Evolutionary conservation across 2,888 invertebrate genomes (phyloP), one percentile per base, ranked within the genome.

Genomic region (Drosophila monieri): DNA sequence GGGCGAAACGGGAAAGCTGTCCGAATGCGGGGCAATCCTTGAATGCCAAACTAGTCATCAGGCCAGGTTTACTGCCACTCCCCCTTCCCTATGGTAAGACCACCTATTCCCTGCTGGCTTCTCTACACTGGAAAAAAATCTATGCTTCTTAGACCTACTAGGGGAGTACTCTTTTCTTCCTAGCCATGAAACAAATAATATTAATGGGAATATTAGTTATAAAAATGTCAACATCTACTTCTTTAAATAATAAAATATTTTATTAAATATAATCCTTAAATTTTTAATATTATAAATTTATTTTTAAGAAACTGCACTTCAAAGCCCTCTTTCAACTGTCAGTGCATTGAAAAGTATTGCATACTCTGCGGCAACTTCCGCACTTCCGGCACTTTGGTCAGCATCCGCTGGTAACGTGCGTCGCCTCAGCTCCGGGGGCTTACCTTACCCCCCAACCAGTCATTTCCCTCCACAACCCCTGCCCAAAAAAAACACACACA

Each of bases 301-400:
- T n/a, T n/a, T n/a, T n/a, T n/a, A 8, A 3, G 9, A 27, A 9
- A 27, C 27, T 27, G 8, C 9, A 2, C 27, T 27, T 27, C 1
- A 27, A 27, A 27, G 8, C n/a, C n/a, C 12, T 4, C n/a, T 35
- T 35, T 32, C 3, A n/a, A 35, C 12, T 56, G 25, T 23, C 41
- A 52, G 73, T 57, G 74, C 84, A 78, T 65, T 73, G 73, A 58
- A 18, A 73, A 71, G 71, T 74, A 72, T 76, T 88, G 88, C 84
- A 85, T 85, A 84, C 88, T 88, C 81, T 85, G 74, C 64, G 80
- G 86, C 88, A 74, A 70, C 84, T 73, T 88, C 76, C 80, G 83
- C 73, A 73, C 84, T 73, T 84, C 86, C 84, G 84, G 85, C 83
- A 85, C 77, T 88, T 81, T 85, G 72, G 64, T 23, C 54, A 51